Evolutionary conservation across 2,888 invertebrate species (phyloP).

Genomic region (Apamea crenata): DNA sequence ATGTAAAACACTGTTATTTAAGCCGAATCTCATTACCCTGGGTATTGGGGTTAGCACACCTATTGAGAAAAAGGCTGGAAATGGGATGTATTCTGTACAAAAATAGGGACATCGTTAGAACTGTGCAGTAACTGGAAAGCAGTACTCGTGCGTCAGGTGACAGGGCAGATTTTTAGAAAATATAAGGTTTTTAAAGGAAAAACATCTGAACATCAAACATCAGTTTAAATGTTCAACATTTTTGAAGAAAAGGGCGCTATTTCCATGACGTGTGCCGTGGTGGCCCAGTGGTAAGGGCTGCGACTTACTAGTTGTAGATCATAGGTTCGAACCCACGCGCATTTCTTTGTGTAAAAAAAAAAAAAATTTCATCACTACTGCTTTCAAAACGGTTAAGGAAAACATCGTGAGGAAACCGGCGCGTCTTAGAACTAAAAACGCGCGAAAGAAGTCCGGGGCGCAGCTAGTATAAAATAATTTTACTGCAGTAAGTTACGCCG

Average conservation of each 20-base stretch:
- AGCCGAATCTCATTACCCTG: background rate
- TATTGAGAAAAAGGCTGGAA: background rate
- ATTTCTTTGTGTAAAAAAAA: too few species aligned
- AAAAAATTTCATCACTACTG: too few species aligned
- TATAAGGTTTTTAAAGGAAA: background rate
- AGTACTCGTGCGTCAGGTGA: background rate
- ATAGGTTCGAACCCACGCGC: too few species aligned
- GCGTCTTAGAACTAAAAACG: too few species aligned
- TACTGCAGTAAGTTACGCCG: background rate
- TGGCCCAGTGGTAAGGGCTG: too few species aligned
- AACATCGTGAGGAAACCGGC: too few species aligned
- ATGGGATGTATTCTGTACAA: conserved; percentile 1
- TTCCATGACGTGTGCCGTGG: background rate
- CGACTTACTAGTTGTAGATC: too few species aligned
- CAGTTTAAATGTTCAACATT: background rate
- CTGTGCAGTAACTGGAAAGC: conserved; percentile 43
- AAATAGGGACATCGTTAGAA: conserved; percentile 42
- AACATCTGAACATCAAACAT: background rate
- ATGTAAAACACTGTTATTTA: conserved; percentile 7
- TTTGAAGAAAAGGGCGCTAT: background rate
- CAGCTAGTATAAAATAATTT: too few species aligned
- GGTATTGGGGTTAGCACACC: background rate
- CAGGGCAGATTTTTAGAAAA: background rate
- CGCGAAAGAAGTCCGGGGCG: too few species aligned
- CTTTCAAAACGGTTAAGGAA: too few species aligned